Percentiles rank a stretch among this genome's conserved stretches.
These are phyloP conservation scores for Linnaemya vulpina DNA, from an alignment of 2,888 invertebrate genomes.

Conservation along the genomic window DNA sequence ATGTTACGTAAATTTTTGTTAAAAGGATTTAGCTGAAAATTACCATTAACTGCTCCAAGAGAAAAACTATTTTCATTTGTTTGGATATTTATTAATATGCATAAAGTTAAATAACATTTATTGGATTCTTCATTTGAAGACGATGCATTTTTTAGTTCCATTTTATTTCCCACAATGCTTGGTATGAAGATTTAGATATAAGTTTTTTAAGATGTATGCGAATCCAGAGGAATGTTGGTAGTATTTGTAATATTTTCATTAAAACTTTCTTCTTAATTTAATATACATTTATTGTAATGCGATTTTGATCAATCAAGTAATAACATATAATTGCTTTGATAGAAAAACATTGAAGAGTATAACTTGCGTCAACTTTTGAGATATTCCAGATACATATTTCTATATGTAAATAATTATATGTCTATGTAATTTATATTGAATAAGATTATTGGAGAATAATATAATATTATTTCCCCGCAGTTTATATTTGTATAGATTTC, in stretches of 20 bases:
- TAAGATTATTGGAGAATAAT: conserved; percentile 40
- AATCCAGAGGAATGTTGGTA: conserved; percentile 47
- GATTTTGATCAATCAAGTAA: conserved; percentile 4
- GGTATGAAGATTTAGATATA: neutral
- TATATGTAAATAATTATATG: neutral
- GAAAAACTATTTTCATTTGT: neutral
- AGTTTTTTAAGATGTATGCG: neutral
- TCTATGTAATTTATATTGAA: conserved; percentile 33
- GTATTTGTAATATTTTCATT: conserved; percentile 9
- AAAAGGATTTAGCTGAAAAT: too few species aligned
- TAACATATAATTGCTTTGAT: too few species aligned
- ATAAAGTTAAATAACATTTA: neutral
- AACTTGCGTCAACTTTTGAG: conserved; percentile 2
- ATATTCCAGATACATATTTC: conserved; percentile 6
- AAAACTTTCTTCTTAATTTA: neutral
- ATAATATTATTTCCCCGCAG: neutral
- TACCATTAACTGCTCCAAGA: too few species aligned
- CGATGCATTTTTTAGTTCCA: neutral
- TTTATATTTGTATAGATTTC: conserved; percentile 14
- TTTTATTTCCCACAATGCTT: conserved; percentile 15
- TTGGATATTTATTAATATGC: conserved; percentile 5
- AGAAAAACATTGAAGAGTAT: neutral
- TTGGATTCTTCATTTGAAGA: neutral
- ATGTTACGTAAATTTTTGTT: too few species aligned
- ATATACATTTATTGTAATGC: neutral